Percentiles rank a stretch among this genome's conserved stretches.
phyloP scores from a whole-genome alignment of 1,140 invertebrate genomes.

The Musca domestica region DNA sequence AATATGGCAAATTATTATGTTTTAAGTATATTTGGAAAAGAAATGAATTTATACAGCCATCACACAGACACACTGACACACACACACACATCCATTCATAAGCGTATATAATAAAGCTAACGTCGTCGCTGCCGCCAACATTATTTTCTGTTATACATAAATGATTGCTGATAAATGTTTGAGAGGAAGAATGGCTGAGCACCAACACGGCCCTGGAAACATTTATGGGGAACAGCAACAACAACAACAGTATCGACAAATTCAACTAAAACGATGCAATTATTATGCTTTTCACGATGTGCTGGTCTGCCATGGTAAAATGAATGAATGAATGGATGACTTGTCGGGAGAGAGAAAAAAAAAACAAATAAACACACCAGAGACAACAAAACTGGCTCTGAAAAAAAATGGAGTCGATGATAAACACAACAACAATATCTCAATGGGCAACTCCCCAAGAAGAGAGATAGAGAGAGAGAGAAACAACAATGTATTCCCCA shows the following conservation, averaged over 20 bases:
- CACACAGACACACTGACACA: neutral
- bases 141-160: neutral
- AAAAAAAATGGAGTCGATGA: too few relatives aligned
- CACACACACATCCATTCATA: neutral
- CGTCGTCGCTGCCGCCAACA: neutral
- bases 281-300: conserved; percentile 29
- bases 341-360: too few relatives aligned
- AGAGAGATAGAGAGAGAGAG: too few relatives aligned
- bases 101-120: neutral
- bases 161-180: neutral
- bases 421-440: too few relatives aligned
- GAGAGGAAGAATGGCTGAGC: neutral
- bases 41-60: conserved; percentile 11
- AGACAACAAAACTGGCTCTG: neutral
- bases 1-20: conserved; percentile 16
- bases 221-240: neutral
- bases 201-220: neutral
- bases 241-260: neutral
- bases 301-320: neutral
- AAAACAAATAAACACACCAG: conserved; percentile 8
- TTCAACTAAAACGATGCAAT: conserved; percentile 21
- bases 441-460: too few relatives aligned
- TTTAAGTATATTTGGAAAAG: conserved; percentile 10
- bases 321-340: too few relatives aligned
- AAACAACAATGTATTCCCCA: too few relatives aligned